These are phyloP conservation scores for Leptogaster cylindrica DNA, from an alignment of 2,888 invertebrate species.

Conservation along the genomic window DNA sequence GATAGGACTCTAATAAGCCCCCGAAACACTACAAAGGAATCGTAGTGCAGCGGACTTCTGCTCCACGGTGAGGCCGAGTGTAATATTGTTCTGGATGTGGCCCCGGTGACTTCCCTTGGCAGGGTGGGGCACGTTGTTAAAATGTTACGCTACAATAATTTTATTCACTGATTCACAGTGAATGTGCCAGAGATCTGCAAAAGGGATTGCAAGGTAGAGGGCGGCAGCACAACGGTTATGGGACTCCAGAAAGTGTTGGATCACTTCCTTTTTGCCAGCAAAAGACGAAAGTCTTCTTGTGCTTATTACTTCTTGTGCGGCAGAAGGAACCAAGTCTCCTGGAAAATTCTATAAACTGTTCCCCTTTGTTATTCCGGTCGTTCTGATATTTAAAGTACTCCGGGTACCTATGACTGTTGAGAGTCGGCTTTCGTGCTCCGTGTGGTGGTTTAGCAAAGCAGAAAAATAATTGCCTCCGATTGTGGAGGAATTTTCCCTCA, in stretches of 20 bases:
- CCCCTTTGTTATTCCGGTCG: not conserved
- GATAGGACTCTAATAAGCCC: conserved; percentile 13
- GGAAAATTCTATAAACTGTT: conserved; percentile 41
- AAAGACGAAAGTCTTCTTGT: conserved; percentile 33
- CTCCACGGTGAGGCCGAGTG: not conserved
- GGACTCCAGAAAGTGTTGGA: conserved; percentile 3
- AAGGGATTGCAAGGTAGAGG: not conserved
- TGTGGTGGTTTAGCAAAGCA: conserved; percentile 31
- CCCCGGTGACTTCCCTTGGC: not conserved
- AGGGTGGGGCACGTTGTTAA: conserved; percentile 36
- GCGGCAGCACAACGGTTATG: not conserved
- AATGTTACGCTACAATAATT: conserved; percentile 42
- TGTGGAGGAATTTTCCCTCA: conserved; percentile 3
- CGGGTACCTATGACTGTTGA: conserved; percentile 13
- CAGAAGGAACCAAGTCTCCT: conserved; percentile 19
- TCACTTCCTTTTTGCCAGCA: conserved; percentile 2
- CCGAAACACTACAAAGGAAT: not conserved
- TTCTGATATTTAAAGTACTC: conserved; percentile 19
- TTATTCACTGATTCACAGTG: conserved; percentile 31
- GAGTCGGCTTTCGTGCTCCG: conserved; percentile 6
- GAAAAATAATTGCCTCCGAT: conserved; percentile 34
- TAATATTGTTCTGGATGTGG: not conserved
- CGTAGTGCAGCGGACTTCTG: not conserved
- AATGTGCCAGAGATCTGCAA: conserved; percentile 26
- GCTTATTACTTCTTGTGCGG: conserved; percentile 22